Evolutionary conservation across 2,113 vertebrate species (phyloP).

Genomic region (Antidorcas marsupialis): DNA sequence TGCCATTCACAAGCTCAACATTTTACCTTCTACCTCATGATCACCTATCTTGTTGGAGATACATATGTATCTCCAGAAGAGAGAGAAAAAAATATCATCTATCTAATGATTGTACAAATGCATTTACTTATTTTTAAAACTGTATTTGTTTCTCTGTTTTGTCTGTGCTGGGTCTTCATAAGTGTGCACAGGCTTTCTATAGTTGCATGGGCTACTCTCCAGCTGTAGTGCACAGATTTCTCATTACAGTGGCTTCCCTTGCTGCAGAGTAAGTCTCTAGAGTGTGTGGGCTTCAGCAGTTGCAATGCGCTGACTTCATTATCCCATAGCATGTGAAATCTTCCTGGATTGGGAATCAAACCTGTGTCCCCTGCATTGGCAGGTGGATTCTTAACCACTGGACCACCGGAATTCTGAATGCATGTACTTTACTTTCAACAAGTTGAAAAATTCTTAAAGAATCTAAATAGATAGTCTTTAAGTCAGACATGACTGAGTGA

Average conservation of each 20-base stretch:
- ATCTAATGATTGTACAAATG: background rate
- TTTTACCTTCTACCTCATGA: background rate
- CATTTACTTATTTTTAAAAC: background rate
- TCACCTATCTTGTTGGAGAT: background rate
- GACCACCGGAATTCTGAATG: background rate
- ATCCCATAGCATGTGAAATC: background rate
- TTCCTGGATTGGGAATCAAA: background rate
- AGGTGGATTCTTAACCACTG: background rate
- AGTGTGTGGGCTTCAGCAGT: background rate
- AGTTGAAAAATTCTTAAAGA: background rate
- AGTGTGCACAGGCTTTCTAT: background rate
- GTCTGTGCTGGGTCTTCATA: background rate
- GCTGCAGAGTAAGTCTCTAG: background rate
- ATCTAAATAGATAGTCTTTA: background rate
- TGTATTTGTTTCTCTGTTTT: background rate
- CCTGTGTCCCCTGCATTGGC: background rate
- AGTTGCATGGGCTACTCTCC: background rate
- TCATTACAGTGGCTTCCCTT: background rate
- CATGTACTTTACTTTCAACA: background rate
- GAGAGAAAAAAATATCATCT: background rate
- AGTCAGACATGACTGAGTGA: too few species aligned
- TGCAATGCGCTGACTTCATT: background rate
- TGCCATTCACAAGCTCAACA: background rate
- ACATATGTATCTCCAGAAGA: background rate
- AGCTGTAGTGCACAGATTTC: background rate